Percentiles rank a stretch among this genome's conserved stretches.
Evolutionary conservation across 2,888 invertebrate genomes (phyloP).

Genomic region (Rhingia campestris): DNA sequence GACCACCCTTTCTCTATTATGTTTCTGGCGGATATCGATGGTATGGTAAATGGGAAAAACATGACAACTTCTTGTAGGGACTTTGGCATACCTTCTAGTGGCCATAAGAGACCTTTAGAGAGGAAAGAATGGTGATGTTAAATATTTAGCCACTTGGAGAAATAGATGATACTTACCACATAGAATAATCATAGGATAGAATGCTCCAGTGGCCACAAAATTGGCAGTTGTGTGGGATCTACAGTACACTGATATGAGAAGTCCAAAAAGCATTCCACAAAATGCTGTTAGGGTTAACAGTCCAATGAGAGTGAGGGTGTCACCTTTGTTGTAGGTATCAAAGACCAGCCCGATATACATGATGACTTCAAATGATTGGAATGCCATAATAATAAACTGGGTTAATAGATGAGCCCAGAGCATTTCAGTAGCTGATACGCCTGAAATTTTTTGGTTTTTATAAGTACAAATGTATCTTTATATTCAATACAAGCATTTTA

Average conservation of each 20-base stretch:
- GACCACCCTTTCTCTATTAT: constrained; percentile 90
- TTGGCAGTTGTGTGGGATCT: constrained; percentile 91
- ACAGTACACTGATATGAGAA: constrained; percentile 91
- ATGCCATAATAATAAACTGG: constrained; percentile 88
- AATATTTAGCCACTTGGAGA: not conserved
- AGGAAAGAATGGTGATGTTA: not conserved
- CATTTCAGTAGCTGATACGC: constrained; percentile 91
- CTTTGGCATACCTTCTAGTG: constrained; percentile 87
- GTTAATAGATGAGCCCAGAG: constrained; percentile 90
- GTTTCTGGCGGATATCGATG: constrained; percentile 89
- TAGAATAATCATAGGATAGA: constrained; percentile 93
- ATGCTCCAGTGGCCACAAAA: constrained; percentile 93
- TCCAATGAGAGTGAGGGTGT: constrained; percentile 84
- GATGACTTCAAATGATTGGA: constrained; percentile 86
- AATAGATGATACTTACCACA: constrained; percentile 87
- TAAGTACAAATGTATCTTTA: too few species aligned
- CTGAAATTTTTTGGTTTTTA: constrained; percentile 27
- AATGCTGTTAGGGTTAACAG: constrained; percentile 89
- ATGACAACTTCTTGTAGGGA: constrained; percentile 86
- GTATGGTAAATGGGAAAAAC: constrained; percentile 90
- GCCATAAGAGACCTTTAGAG: constrained; percentile 86
- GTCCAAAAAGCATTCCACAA: constrained; percentile 93
- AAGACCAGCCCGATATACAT: constrained; percentile 82
- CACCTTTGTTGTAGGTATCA: constrained; percentile 82
- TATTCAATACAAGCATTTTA: not conserved